These are phyloP conservation scores for Colossoma macropomum DNA, from an alignment of 2,113 vertebrate genomes.

Conservation along the genomic window DNA sequence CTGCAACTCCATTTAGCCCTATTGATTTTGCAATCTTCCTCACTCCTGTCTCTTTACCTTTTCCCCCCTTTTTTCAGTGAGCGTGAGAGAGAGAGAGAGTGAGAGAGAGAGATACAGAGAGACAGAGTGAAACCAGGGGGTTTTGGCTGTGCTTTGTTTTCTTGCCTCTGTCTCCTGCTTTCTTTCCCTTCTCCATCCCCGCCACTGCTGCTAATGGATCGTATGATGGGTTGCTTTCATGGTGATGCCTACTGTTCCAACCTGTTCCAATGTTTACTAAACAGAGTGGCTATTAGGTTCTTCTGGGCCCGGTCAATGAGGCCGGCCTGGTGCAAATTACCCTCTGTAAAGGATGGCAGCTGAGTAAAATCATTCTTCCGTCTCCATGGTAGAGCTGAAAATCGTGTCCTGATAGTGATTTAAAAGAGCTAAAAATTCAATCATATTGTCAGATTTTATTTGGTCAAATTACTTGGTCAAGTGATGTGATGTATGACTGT, in stretches of 20 bases:
- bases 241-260: conserved; percentile 54
- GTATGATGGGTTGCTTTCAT: conserved; percentile 55
- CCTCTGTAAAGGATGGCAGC: not conserved
- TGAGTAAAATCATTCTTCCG: not conserved
- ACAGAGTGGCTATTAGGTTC: conserved; percentile 37
- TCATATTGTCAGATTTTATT: no score
- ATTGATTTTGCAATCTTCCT: conserved; percentile 80
- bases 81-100: conserved; percentile 55
- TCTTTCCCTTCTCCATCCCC: conserved; percentile 11
- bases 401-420: no score
- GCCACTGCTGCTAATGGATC: conserved; percentile 52
- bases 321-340: not conserved
- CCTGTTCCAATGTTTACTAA: conserved; percentile 24
- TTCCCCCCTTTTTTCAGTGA: conserved; percentile 53
- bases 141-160: conserved; percentile 54
- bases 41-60: conserved; percentile 47
- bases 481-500: no score
- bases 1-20: conserved; percentile 78
- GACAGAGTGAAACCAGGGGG: conserved; percentile 46
- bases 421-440: no score
- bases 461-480: no score
- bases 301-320: not conserved
- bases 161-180: conserved; percentile 31
- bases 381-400: no score
- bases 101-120: conserved; percentile 56